phyloP scores from a whole-genome alignment of 2,797 vertebrate species.

The Buphagus erythrorhynchus region DNA sequence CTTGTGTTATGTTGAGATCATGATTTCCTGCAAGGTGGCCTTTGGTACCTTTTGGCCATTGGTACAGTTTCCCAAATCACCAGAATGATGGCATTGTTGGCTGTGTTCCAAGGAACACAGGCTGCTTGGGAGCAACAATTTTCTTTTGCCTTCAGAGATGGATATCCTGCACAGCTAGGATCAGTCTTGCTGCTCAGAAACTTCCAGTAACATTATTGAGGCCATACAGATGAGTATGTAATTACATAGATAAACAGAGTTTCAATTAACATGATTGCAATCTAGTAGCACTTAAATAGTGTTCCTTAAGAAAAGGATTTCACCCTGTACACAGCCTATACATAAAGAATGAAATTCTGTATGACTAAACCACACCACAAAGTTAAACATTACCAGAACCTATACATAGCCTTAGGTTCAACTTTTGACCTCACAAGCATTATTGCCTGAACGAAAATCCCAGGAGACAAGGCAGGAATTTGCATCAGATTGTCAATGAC shows the following conservation, averaged over 20 bases:
- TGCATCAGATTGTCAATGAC: slow-evolving; percentile 31
- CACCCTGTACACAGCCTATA: background rate
- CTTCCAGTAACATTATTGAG: background rate
- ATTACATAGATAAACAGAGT: slow-evolving; percentile 32
- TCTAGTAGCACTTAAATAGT: slow-evolving; percentile 4
- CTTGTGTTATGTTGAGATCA: background rate
- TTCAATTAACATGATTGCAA: slow-evolving; percentile 59
- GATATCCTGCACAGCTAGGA: background rate
- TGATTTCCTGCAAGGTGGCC: background rate
- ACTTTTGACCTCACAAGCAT: slow-evolving; percentile 14
- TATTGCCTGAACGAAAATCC: slow-evolving; percentile 14
- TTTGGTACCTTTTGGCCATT: background rate
- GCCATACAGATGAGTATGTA: background rate
- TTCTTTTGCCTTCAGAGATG: background rate
- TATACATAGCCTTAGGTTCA: slow-evolving; percentile 42
- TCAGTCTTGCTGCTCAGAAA: slow-evolving; percentile 9
- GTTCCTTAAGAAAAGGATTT: slow-evolving; percentile 25
- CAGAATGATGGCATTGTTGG: background rate
- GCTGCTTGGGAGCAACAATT: background rate
- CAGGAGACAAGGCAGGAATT: slow-evolving; percentile 23
- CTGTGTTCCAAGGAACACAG: background rate
- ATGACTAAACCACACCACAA: slow-evolving; percentile 37
- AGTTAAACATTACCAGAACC: slow-evolving; percentile 47
- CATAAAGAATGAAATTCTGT: slow-evolving; percentile 9
- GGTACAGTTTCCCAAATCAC: background rate